Evolutionary conservation across 2,888 invertebrate species (phyloP).

Genomic region (Pardosa pseudoannulata): DNA sequence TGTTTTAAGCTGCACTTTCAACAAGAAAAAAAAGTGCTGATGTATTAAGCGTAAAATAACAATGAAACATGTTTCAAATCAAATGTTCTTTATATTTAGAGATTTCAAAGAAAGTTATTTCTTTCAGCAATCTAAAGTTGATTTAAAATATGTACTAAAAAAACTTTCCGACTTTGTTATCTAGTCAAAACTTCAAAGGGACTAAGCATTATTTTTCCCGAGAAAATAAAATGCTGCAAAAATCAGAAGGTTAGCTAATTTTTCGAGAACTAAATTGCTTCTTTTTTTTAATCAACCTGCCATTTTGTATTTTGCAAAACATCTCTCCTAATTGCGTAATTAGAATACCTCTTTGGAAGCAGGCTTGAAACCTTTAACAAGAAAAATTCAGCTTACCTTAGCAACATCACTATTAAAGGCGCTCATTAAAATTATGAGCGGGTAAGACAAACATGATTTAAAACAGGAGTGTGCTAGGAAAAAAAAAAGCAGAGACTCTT

Average conservation of each 20-base stretch:
- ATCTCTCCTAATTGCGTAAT: not conserved
- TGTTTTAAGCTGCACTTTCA: no score
- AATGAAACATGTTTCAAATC: no score
- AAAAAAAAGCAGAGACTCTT: conserved; percentile 18
- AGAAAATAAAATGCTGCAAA: not conserved
- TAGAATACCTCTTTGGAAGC: not conserved
- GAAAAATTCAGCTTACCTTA: not conserved
- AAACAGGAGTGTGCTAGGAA: conserved; percentile 19
- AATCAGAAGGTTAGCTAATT: not conserved
- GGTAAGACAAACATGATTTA: conserved; percentile 44
- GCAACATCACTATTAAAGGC: conserved; percentile 8
- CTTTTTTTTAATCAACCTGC: not conserved
- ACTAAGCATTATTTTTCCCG: no score
- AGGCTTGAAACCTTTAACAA: not conserved
- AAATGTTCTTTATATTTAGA: no score
- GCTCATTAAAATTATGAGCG: conserved; percentile 66
- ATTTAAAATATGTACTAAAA: no score
- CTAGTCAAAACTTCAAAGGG: no score
- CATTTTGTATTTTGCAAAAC: not conserved
- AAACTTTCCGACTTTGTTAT: no score
- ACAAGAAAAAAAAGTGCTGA: no score
- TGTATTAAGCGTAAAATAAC: no score
- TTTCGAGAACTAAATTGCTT: not conserved
- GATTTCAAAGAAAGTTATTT: no score
- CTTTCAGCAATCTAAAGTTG: no score